Evolutionary conservation across 2,888 invertebrate genomes (phyloP).

Genomic region (Dascillus cervinus): DNA sequence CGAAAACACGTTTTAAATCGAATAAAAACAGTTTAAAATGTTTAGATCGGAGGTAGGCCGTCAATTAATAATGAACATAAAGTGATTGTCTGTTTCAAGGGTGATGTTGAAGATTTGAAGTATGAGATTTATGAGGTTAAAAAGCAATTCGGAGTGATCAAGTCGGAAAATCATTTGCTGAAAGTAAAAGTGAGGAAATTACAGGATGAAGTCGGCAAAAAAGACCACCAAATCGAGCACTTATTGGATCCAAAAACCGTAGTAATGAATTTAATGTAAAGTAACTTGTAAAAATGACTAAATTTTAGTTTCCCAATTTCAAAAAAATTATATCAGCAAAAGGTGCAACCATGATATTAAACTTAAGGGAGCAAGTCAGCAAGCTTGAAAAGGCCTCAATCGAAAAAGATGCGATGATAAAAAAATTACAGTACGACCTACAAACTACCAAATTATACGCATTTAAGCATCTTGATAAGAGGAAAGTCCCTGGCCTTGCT

Average conservation of each 20-base stretch:
- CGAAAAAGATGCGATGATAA: slow-evolving; percentile 17
- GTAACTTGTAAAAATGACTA: neutral
- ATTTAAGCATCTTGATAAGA: slow-evolving; percentile 3
- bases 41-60: neutral
- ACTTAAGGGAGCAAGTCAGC: slow-evolving; percentile 16
- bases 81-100: slow-evolving; percentile 7
- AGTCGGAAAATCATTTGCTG: slow-evolving; percentile 27
- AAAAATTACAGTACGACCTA: slow-evolving; percentile 16
- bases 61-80: neutral
- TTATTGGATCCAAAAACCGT: slow-evolving; percentile 25
- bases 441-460: slow-evolving; percentile 17
- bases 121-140: slow-evolving; percentile 26
- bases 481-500: neutral
- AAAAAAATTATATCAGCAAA: slow-evolving; percentile 19
- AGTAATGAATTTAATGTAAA: no score
- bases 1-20: neutral
- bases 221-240: slow-evolving; percentile 27
- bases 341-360: slow-evolving; percentile 20
- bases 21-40: neutral
- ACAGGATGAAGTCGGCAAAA: slow-evolving; percentile 26
- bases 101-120: slow-evolving; percentile 24
- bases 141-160: slow-evolving; percentile 22
- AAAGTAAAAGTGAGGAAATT: slow-evolving; percentile 31
- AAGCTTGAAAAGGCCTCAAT: slow-evolving; percentile 14
- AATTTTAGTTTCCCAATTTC: slow-evolving; percentile 2